Conservation (phyloP, 2,113 vertebrate species). For the Pungitius pungitius region DNA sequence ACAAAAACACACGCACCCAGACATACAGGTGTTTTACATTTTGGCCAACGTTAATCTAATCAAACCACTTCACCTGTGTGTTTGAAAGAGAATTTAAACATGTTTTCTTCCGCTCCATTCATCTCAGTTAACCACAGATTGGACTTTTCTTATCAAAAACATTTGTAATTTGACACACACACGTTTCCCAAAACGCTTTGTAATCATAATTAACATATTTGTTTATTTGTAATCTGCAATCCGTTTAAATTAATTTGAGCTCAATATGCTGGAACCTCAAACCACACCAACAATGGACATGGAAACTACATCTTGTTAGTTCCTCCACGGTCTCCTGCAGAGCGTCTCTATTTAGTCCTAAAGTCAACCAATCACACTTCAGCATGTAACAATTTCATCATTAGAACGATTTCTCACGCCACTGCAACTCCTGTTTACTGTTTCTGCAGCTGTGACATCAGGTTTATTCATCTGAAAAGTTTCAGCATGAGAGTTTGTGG, state of each 20-base stretch:
- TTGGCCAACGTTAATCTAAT: constrained; percentile 55
- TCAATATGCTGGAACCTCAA: not conserved
- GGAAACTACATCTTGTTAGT: not conserved
- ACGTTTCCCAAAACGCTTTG: not conserved
- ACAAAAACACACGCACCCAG: not conserved
- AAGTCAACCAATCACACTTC: not conserved
- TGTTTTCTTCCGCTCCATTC: not conserved
- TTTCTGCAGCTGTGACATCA: constrained; percentile 3
- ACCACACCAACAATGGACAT: not conserved
- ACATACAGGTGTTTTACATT: constrained; percentile 45
- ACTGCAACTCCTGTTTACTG: constrained; percentile 20
- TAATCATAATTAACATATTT: not conserved
- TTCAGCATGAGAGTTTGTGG: constrained; percentile 6
- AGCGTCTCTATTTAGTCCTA: constrained; percentile 11
- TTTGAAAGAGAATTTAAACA: constrained; percentile 7
- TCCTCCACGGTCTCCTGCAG: not conserved
- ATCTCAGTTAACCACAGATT: not conserved
- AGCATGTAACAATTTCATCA: constrained; percentile 25
- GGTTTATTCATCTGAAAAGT: constrained; percentile 47
- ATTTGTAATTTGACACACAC: not conserved
- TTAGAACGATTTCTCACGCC: constrained; percentile 22
- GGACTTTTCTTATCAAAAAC: not conserved
- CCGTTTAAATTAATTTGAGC: not conserved
- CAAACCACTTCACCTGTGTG: constrained; percentile 36
- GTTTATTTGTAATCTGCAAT: constrained; percentile 5